phyloP scores from a whole-genome alignment of 1,140 invertebrate genomes.

The Drosophila equinoxialis region DNA sequence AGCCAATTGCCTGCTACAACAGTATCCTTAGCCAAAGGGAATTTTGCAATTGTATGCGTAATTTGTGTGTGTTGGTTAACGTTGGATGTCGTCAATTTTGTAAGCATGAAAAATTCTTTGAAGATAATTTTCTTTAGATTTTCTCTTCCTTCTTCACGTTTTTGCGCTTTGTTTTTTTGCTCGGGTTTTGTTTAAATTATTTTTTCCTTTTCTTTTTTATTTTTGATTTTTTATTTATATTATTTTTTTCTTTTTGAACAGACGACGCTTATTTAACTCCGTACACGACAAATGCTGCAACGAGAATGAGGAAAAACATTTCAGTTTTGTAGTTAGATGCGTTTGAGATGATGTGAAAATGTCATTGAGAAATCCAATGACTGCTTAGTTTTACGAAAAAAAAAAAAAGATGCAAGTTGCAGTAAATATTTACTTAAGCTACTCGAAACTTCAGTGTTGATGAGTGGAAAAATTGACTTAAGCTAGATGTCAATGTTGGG shows the following conservation, averaged over 20 bases:
- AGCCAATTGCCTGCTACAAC: constrained; percentile 51
- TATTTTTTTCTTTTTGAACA: constrained; percentile 1
- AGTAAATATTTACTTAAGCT: too few species aligned
- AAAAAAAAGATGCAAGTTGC: not conserved
- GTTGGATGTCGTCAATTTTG: constrained; percentile 36
- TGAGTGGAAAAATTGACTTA: too few species aligned
- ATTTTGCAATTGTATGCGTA: constrained; percentile 82
- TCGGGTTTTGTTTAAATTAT: not conserved
- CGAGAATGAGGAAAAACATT: constrained; percentile 66
- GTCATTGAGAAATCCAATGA: constrained; percentile 38
- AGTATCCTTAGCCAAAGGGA: constrained; percentile 81
- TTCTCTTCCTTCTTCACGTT: not conserved
- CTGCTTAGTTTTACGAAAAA: constrained; percentile 18
- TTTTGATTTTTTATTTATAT: constrained; percentile 12
- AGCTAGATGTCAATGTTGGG: too few species aligned
- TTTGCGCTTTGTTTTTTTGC: not conserved
- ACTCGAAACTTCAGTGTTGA: too few species aligned
- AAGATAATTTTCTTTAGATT: not conserved
- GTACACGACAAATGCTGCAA: constrained; percentile 81
- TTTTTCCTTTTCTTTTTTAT: constrained; percentile 1
- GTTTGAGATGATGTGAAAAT: constrained; percentile 50
- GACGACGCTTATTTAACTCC: constrained; percentile 47
- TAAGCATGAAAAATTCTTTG: constrained; percentile 42
- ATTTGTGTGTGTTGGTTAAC: constrained; percentile 61
- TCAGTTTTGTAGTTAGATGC: constrained; percentile 52